Evolutionary conservation across 2,797 vertebrate genomes (phyloP).

Genomic region (Chelidonichthys spinosus): DNA sequence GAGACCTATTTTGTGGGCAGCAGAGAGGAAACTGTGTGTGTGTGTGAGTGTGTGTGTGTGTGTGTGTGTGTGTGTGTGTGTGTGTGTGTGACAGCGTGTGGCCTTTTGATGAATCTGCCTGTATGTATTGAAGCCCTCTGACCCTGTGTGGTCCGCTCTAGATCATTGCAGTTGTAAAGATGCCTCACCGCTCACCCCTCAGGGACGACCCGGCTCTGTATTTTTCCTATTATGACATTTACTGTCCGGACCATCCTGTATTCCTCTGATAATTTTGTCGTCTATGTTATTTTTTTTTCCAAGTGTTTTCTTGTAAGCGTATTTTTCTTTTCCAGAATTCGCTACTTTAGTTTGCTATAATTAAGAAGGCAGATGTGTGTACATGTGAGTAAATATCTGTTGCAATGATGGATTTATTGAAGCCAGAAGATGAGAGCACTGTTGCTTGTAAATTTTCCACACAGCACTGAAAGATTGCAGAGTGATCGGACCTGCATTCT

Average conservation of each 20-base stretch:
- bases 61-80: conserved; percentile 27
- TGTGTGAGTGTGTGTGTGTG: conserved; percentile 14
- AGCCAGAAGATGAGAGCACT: conserved; percentile 55
- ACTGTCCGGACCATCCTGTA: conserved; percentile 61
- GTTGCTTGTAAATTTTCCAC: conserved; percentile 66
- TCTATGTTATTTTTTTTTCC: conserved; percentile 8
- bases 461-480: conserved; percentile 32
- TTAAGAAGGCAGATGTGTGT: conserved; percentile 50
- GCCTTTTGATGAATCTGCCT: conserved; percentile 73
- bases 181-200: conserved; percentile 67
- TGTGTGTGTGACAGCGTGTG: conserved; percentile 60
- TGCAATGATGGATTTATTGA: conserved; percentile 71
- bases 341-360: conserved; percentile 40
- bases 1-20: conserved; percentile 21
- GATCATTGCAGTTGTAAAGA: conserved; percentile 77
- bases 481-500: conserved; percentile 35
- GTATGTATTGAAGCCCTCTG: conserved; percentile 70
- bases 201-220: conserved; percentile 61
- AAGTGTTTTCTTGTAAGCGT: conserved; percentile 25
- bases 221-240: conserved; percentile 78
- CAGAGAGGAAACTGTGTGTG: conserved; percentile 32
- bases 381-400: conserved; percentile 65
- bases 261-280: conserved; percentile 46
- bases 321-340: conserved; percentile 49
- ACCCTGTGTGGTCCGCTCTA: conserved; percentile 70